These are phyloP conservation scores for Rhinolophus ferrumequinum DNA, from an alignment of 2,113 vertebrate genomes.

Conservation along the genomic window DNA sequence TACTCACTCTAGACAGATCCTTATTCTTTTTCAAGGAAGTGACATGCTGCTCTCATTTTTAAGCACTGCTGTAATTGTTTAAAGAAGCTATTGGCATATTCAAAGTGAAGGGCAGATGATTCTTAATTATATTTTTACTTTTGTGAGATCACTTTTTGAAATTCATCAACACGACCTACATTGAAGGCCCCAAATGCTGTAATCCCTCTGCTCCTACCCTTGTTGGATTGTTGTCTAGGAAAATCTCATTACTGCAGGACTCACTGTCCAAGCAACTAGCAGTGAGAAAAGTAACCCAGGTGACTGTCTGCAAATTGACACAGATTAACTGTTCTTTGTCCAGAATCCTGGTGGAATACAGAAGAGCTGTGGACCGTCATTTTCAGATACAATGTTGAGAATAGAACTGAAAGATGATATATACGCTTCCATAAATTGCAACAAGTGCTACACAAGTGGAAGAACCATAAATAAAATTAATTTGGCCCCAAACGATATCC, in stretches of 20 bases:
- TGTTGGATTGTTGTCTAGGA: conserved; percentile 46
- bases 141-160: conserved; percentile 42
- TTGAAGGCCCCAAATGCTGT: conserved; percentile 21
- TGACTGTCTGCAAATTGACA: conserved; percentile 65
- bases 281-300: conserved; percentile 53
- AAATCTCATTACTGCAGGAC: conserved; percentile 65
- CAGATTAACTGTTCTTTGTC: conserved; percentile 62
- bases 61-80: background rate
- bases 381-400: conserved; percentile 78
- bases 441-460: conserved; percentile 58
- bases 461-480: conserved; percentile 63
- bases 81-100: background rate
- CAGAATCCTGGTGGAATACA: conserved; percentile 5
- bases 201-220: background rate
- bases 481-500: conserved; percentile 49
- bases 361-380: conserved; percentile 71
- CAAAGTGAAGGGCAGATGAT: background rate
- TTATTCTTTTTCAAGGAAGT: conserved; percentile 42
- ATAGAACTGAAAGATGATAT: conserved; percentile 47
- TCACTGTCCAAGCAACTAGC: conserved; percentile 38
- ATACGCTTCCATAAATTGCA: conserved; percentile 74
- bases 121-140: conserved; percentile 41
- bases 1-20: background rate
- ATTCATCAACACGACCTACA: conserved; percentile 13
- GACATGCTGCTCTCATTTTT: conserved; percentile 6